Percentiles rank a stretch among this genome's conserved stretches.
Evolutionary conservation across 1,140 invertebrate genomes (phyloP).

Genomic region (Conus betulinus): DNA sequence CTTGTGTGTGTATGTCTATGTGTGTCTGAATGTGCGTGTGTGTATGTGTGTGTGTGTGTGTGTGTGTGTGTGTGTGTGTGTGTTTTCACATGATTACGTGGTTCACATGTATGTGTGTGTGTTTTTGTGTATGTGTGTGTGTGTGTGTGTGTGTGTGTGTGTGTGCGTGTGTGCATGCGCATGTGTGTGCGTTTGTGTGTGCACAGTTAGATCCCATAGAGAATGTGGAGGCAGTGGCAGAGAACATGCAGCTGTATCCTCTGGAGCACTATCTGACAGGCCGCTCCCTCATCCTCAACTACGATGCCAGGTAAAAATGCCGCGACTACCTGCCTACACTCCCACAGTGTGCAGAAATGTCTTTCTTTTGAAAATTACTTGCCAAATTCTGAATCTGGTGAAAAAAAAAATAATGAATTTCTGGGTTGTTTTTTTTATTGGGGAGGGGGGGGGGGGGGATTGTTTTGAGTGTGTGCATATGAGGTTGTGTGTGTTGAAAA

Average conservation of each 20-base stretch:
- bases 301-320: slow-evolving; percentile 61
- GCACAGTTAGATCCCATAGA: slow-evolving; percentile 82
- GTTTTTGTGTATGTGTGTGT: background rate
- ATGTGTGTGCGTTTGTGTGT: background rate
- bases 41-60: background rate
- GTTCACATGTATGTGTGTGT: background rate
- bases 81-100: background rate
- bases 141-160: background rate
- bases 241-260: slow-evolving; percentile 88
- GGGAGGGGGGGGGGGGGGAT: too few species aligned
- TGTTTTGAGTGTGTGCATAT: too few species aligned
- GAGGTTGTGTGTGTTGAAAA: too few species aligned
- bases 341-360: too few species aligned
- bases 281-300: slow-evolving; percentile 56
- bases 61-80: background rate
- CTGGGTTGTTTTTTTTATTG: too few species aligned
- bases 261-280: slow-evolving; percentile 82
- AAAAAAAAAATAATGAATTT: too few species aligned
- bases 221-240: slow-evolving; percentile 85
- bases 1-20: background rate
- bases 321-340: too few species aligned
- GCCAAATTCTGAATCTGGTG: too few species aligned
- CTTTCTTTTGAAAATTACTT: too few species aligned
- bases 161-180: slow-evolving; percentile 10
- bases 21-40: background rate